Evolutionary conservation across 2,888 invertebrate species (phyloP).

Genomic region (Coecobrya sp.): DNA sequence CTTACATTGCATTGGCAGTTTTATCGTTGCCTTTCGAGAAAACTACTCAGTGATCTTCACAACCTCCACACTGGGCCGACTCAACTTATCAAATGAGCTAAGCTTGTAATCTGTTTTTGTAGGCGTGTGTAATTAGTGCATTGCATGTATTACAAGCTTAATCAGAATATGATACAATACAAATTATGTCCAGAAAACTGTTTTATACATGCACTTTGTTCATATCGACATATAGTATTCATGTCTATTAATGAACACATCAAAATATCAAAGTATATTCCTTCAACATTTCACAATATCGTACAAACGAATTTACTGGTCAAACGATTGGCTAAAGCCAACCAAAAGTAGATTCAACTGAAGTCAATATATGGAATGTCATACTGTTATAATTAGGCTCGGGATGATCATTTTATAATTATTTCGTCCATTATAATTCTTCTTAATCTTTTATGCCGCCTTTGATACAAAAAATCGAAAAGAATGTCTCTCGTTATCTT

Average conservation of each 20-base stretch:
- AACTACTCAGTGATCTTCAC: not conserved
- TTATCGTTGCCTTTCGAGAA: not conserved
- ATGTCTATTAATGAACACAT: not conserved
- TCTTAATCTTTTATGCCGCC: conserved; percentile 30
- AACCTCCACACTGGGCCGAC: conserved; percentile 46
- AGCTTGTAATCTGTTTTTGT: not conserved
- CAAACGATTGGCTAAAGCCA: too few species aligned
- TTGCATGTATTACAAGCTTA: not conserved
- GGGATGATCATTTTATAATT: too few species aligned
- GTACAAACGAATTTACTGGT: not conserved
- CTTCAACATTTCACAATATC: not conserved
- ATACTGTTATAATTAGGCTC: too few species aligned
- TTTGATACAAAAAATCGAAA: not conserved
- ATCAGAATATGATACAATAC: not conserved
- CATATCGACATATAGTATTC: not conserved
- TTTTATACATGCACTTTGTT: not conserved
- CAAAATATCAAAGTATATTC: not conserved
- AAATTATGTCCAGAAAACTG: not conserved
- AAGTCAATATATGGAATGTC: not conserved
- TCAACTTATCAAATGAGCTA: conserved; percentile 50
- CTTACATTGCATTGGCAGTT: conserved; percentile 20
- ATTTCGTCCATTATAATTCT: not conserved
- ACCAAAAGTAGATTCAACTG: too few species aligned
- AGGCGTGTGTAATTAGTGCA: conserved; percentile 1
- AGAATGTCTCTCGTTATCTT: conserved; percentile 31